A percentile compares a stretch with the other conserved stretches of the same genome.
These are phyloP conservation scores for Campoletis sonorensis DNA, from an alignment of 1,140 invertebrate species.

Conservation along the genomic window DNA sequence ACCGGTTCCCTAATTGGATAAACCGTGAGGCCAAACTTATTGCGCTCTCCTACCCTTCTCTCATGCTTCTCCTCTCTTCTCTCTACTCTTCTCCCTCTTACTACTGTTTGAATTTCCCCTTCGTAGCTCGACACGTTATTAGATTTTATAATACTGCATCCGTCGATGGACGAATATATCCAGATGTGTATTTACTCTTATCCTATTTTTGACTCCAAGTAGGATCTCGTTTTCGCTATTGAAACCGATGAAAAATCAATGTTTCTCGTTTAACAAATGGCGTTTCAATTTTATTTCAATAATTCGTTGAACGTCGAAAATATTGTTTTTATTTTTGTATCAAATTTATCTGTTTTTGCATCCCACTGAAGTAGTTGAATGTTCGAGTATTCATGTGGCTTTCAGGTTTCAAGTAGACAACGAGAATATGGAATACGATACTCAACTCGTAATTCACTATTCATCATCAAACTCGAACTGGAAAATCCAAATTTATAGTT, in stretches of 20 bases:
- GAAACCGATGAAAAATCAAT: not conserved
- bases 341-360: not conserved
- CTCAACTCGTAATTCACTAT: not conserved
- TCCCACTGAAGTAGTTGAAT: not conserved
- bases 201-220: not conserved
- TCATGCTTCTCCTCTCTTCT: not conserved
- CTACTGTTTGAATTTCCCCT: not conserved
- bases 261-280: not conserved
- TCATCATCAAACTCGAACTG: not conserved
- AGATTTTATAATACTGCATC: not conserved
- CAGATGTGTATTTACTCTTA: not conserved
- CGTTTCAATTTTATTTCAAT: not conserved
- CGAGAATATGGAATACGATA: not conserved
- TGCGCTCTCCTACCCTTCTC: not conserved
- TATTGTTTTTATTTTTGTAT: not conserved
- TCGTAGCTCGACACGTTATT: not conserved
- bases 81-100: not conserved
- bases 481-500: not conserved
- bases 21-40: constrained; percentile 35
- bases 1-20: constrained; percentile 39
- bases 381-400: constrained; percentile 1
- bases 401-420: not conserved
- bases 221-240: not conserved
- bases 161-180: not conserved
- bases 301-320: no score